Evolutionary conservation across 2,113 vertebrate species (phyloP).

Genomic region (Saimiri boliviensis): DNA sequence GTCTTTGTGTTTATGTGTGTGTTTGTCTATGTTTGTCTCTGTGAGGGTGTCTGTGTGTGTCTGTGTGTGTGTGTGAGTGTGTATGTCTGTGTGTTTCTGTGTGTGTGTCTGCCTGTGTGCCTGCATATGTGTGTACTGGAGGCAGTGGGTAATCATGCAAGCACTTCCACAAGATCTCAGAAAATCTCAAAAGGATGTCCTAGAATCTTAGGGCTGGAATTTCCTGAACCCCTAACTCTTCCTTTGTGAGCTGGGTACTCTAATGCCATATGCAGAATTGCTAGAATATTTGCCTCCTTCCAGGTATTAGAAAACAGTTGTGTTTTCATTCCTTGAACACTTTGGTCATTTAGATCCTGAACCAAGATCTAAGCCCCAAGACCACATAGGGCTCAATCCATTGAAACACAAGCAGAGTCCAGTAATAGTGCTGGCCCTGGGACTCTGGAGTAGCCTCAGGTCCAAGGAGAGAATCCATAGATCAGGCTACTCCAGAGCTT

Average conservation of each 20-base stretch:
- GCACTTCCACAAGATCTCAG: background rate
- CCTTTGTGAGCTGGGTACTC: background rate
- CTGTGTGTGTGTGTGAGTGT: background rate
- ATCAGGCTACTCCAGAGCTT: background rate
- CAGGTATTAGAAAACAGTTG: background rate
- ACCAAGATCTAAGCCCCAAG: background rate
- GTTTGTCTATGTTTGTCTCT: background rate
- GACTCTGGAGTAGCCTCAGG: background rate
- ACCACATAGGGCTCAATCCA: background rate
- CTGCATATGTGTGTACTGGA: background rate
- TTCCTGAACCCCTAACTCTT: background rate
- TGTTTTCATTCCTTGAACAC: background rate
- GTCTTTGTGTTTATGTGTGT: background rate
- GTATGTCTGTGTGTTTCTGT: background rate
- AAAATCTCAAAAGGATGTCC: background rate
- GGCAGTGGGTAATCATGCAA: background rate
- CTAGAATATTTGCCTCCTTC: background rate
- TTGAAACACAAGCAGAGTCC: background rate
- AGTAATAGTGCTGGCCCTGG: background rate
- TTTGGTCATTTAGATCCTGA: background rate
- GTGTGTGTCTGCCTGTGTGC: no score
- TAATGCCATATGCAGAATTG: background rate
- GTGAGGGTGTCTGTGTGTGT: background rate
- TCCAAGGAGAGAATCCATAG: background rate
- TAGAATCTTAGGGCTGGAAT: background rate